A percentile compares a stretch with the other conserved stretches of the same genome.
Conservation (phyloP, 2,888 invertebrate species). For the Conops quadrifasciatus region DNA sequence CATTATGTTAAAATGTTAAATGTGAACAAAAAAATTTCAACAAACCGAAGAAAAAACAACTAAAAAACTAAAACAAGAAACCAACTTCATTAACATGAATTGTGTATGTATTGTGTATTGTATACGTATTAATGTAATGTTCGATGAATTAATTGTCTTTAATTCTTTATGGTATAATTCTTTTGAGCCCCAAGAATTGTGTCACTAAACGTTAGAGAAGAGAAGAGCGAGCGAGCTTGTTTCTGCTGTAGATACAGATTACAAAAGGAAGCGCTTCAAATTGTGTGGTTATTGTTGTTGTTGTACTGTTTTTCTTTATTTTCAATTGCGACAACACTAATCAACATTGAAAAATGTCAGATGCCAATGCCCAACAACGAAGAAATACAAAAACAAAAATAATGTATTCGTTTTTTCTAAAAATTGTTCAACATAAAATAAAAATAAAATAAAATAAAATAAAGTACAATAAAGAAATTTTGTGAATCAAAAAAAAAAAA, state of each 20-base stretch:
- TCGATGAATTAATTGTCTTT: neutral
- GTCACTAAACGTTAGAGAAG: neutral
- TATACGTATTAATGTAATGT: too few relatives aligned
- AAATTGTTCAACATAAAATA: neutral
- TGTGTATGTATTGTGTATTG: too few relatives aligned
- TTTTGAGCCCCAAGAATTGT: constrained; percentile 54
- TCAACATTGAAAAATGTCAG: neutral
- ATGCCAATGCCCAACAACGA: neutral
- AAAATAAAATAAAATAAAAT: constrained; percentile 7
- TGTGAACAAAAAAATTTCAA: too few relatives aligned
- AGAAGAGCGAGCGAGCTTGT: neutral
- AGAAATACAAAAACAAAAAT: constrained; percentile 2
- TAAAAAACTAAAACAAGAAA: too few relatives aligned
- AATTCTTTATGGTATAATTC: constrained; percentile 45
- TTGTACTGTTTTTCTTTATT: constrained; percentile 1
- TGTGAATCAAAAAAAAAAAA: neutral
- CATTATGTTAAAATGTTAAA: too few relatives aligned
- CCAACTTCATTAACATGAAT: too few relatives aligned
- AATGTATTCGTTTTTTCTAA: constrained; percentile 8
- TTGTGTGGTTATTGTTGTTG: neutral
- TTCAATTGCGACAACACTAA: neutral
- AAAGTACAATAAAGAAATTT: too few relatives aligned
- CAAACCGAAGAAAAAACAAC: neutral
- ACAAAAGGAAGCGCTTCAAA: neutral
- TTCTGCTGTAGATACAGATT: too few relatives aligned